Evolutionary conservation across 2,113 vertebrate genomes (phyloP), one percentile per base, ranked within the genome.

Genomic region (Lepus timidus): DNA sequence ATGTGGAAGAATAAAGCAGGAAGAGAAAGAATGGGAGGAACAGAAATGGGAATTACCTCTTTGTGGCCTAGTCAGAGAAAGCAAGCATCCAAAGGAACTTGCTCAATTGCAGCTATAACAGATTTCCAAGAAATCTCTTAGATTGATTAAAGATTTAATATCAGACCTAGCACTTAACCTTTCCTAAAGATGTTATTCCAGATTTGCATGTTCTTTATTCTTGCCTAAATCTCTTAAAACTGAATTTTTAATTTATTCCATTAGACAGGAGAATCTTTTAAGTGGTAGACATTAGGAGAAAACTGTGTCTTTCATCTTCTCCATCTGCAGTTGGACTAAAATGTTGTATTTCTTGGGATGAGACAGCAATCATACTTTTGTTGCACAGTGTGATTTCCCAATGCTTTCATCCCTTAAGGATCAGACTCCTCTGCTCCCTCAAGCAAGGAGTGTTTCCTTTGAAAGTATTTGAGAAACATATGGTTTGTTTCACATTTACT

Each of bases 201-300:
- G 6, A 87, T 51, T 75, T 70, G 6, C 6, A 14, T 94, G 49
- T 6, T 75, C 82, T 13, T 70, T 73, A 14, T 61, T 73, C 29
- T 93, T 68, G 44, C 6, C 23, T 67, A 61, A 73, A 55, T 86
- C 64, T 68, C 84, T 68, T 83, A 23, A 75, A 70, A 88, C 52
- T 88, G 22, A 84, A 67, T 39, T 70, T 74, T 64, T 76, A 29
- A 90, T 92, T 74, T 90, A 81, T 52, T 85, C 23, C 33, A 78
- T 51, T 84, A 79, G 39, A 62, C 33, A 84, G 64, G 33, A n/a
- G 23, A 83, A 14, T 91, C 51, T n/a, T 84, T 90, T 90, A 79
- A 71, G 85, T 89, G n/a, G 31, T 29, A 36, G 65, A 16, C 9
- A 27, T 52, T 14, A 3, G 12, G 17, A 67, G 13, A 55, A 93